Evolutionary conservation across 2,797 vertebrate species (phyloP).

Genomic region (Karalla daura): DNA sequence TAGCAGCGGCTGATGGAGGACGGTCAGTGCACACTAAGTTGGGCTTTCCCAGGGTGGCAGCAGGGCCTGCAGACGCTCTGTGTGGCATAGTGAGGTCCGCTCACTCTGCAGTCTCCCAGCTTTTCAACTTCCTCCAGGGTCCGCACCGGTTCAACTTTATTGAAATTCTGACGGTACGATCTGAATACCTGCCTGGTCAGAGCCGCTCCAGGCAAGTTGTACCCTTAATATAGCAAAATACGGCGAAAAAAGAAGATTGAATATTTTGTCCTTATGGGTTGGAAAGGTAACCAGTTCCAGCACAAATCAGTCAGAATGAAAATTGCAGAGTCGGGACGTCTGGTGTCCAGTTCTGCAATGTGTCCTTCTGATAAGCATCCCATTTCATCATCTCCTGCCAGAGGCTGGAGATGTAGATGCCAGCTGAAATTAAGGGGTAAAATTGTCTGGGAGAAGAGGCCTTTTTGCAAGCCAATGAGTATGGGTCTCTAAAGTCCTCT

Average conservation of each 20-base stretch:
- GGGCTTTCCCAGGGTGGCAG: background rate
- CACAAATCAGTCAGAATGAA: conserved; percentile 39
- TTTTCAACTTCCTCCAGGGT: conserved; percentile 30
- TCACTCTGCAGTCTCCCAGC: conserved; percentile 15
- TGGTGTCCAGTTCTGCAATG: conserved; percentile 44
- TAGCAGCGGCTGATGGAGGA: conserved; percentile 4
- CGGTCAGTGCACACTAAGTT: background rate
- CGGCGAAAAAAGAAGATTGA: conserved; percentile 10
- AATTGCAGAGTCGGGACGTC: conserved; percentile 42
- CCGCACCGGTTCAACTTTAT: conserved; percentile 27
- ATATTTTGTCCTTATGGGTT: conserved; percentile 45
- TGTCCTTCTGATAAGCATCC: conserved; percentile 53
- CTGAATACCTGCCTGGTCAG: conserved; percentile 39
- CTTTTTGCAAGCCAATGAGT: conserved; percentile 37
- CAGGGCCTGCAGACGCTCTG: background rate
- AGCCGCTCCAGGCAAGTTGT: conserved; percentile 35
- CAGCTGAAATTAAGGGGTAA: conserved; percentile 43
- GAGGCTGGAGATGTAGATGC: conserved; percentile 30
- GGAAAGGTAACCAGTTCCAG: conserved; percentile 39
- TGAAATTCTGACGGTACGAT: conserved; percentile 44
- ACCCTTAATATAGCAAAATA: conserved; percentile 31
- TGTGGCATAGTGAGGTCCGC: background rate
- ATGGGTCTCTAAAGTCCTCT: background rate
- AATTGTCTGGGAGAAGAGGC: conserved; percentile 33
- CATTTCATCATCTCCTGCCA: conserved; percentile 41